phyloP scores from a whole-genome alignment of 2,797 vertebrate species.

The Anabacerthia variegaticeps region DNA sequence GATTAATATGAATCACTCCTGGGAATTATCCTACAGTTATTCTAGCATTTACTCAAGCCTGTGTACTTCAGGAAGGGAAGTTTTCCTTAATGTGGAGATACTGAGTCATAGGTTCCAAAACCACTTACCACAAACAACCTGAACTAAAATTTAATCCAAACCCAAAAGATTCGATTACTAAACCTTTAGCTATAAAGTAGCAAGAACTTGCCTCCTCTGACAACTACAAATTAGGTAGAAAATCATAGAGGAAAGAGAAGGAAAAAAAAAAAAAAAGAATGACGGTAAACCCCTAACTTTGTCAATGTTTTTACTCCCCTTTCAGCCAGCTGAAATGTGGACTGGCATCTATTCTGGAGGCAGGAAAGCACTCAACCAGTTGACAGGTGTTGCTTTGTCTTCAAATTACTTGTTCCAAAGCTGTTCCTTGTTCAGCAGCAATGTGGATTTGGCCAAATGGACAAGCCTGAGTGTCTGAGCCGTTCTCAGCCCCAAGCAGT shows the following conservation, averaged over 20 bases:
- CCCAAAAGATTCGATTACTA: background rate
- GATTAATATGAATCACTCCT: background rate
- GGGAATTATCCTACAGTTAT: constrained; percentile 19
- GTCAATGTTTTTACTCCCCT: background rate
- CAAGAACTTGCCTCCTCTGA: background rate
- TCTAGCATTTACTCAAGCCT: background rate
- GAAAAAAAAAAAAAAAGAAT: too few relatives aligned
- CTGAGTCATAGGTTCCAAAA: constrained; percentile 31
- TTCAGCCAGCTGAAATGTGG: background rate
- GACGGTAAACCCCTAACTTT: background rate
- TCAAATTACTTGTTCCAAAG: background rate
- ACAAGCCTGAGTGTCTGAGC: background rate
- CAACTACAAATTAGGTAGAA: background rate
- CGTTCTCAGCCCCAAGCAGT: background rate
- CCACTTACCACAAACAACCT: background rate
- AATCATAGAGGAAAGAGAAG: background rate
- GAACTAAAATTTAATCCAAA: background rate
- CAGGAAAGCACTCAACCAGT: background rate
- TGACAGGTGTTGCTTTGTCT: background rate
- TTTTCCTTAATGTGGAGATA: constrained; percentile 1
- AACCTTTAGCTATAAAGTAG: background rate
- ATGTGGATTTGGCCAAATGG: background rate
- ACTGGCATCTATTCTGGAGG: background rate
- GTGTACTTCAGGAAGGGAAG: background rate
- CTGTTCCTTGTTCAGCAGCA: background rate